Conservation (phyloP, 2,113 vertebrate species). For the Cyprinus carpio region DNA sequence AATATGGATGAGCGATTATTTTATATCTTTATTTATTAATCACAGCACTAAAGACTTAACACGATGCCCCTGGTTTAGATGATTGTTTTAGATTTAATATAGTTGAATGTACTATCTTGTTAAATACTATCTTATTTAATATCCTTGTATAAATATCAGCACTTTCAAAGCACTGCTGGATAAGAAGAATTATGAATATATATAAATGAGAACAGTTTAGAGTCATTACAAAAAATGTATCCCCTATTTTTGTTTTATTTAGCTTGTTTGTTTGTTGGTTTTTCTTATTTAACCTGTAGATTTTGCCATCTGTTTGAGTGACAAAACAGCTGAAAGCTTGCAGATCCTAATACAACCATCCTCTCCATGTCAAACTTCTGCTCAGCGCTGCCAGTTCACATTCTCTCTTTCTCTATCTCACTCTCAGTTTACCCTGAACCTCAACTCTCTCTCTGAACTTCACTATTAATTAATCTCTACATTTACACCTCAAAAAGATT, state of each 20-base stretch:
- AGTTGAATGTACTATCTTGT: too few relatives aligned
- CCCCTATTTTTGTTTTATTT: not conserved
- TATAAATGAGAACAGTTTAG: not conserved
- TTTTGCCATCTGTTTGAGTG: slow-evolving; percentile 47
- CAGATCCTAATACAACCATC: slow-evolving; percentile 54
- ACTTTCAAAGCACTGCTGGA: not conserved
- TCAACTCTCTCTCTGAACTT: slow-evolving; percentile 44
- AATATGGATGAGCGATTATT: not conserved
- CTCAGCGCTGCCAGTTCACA: slow-evolving; percentile 56
- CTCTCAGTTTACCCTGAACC: slow-evolving; percentile 15
- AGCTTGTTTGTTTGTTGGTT: not conserved
- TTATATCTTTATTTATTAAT: not conserved
- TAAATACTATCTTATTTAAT: too few relatives aligned
- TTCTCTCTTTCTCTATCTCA: slow-evolving; percentile 50
- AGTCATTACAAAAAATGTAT: not conserved
- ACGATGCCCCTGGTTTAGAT: not conserved
- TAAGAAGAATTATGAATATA: not conserved
- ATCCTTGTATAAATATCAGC: not conserved
- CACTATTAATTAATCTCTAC: slow-evolving; percentile 59
- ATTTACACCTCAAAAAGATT: slow-evolving; percentile 64
- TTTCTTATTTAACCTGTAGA: slow-evolving; percentile 30
- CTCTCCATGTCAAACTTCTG: slow-evolving; percentile 26
- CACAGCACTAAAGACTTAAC: not conserved
- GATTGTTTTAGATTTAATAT: not conserved
- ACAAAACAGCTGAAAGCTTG: slow-evolving; percentile 65